Base-by-base conservation (phyloP, 2,888 invertebrate species). In the Hoplodrina ambigua region DNA sequence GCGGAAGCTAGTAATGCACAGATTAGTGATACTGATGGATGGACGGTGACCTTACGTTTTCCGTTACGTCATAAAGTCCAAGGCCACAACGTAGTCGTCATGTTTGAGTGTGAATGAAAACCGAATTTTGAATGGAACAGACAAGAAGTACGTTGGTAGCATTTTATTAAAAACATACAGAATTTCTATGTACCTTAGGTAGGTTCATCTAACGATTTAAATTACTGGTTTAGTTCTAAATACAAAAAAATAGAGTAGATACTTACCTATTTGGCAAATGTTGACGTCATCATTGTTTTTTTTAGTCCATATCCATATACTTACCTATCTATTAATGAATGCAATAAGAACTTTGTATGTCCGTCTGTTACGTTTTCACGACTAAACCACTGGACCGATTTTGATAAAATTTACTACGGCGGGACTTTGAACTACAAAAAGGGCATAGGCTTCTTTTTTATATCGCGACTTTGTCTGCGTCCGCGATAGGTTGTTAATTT, bases 91-190 rank as follows among this genome's bases (percentile, higher is more conserved):
- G 57, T 37, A 56, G 33, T 19, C 19, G n/a, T 49, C 4, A 49
- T 7, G 25, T 67, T 67, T 59, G 50, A 7, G 37, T 58, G 25
- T 58, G 73, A 74, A 61, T 76, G 61, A 69, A 75, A 73, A 50
- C 49, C 13, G 58, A 69, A 68, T 75, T 68, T 55, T 54, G 49
- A 68, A 67, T 55, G 58, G 33, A 68, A 59, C 58, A 37, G 46
- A 46, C 44, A 53, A 7, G 33, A 6, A 1, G 30, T 15, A 63
- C 13, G 11, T 19, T 30, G 3, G 41, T 11, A 41, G 11, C 13
- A 20, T 41, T 60, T n/a, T 17, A 52, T 41, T 25, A 11, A 1
- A 30, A 75, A 52, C 15, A 37, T n/a, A 4, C 17, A 13, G n/a
- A 37, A 61, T 61, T 58, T 20, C 46, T n/a, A n/a, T n/a, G n/a